Conservation (phyloP, 2,888 invertebrate species). For the Autographa gamma region DNA sequence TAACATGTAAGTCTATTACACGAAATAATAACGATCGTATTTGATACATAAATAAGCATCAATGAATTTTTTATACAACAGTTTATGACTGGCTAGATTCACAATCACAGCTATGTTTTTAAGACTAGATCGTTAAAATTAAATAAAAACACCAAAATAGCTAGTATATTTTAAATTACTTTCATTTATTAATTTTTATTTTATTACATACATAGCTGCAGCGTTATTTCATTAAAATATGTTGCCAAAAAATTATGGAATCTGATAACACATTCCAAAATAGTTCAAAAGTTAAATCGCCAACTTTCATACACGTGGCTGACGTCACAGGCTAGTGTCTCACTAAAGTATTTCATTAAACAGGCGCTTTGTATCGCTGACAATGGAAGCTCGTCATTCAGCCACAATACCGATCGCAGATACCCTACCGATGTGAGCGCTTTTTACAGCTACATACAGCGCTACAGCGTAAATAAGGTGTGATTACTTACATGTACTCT, state of each 20-base stretch:
- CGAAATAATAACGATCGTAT: too few relatives aligned
- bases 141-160: too few relatives aligned
- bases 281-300: constrained; percentile 12
- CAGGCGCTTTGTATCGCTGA: constrained; percentile 42
- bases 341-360: constrained; percentile 56
- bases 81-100: too few relatives aligned
- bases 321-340: constrained; percentile 27
- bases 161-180: too few relatives aligned
- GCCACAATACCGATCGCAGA: constrained; percentile 51
- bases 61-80: too few relatives aligned
- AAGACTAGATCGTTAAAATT: too few relatives aligned
- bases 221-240: background rate
- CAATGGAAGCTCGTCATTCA: constrained; percentile 36
- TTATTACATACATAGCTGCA: too few relatives aligned
- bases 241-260: background rate
- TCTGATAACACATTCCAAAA: background rate
- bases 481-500: constrained; percentile 13
- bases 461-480: constrained; percentile 10
- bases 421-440: constrained; percentile 30
- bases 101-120: too few relatives aligned
- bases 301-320: constrained; percentile 15
- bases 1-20: too few relatives aligned
- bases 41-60: too few relatives aligned
- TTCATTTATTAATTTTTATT: too few relatives aligned
- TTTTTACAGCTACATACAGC: constrained; percentile 33